Evolutionary conservation across 2,113 vertebrate genomes (phyloP), one percentile per base, ranked within the genome.

Genomic region (Puma concolor): DNA sequence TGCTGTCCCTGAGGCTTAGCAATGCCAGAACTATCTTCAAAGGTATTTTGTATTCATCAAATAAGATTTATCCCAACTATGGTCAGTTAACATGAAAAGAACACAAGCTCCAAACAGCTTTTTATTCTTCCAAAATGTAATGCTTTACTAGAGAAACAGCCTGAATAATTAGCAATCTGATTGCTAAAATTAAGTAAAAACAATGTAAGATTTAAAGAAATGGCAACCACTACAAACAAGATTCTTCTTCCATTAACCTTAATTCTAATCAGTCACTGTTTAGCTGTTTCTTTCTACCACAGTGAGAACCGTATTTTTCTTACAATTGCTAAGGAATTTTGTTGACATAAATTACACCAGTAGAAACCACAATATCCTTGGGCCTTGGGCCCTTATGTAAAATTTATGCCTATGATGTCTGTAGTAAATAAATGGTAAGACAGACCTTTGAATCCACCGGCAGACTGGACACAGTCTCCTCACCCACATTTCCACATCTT

Each of bases 161-260:
- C 57, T 31, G 81, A n/a, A 41, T n/a, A 83, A 71, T 57, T 80
- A 97, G 41, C 17, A 63, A 76, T 76, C 60, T 60, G 94, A 92
- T 5, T 71, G 44, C 44, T 71, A 96, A 93, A 57, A 80, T 84
- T 88, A 85, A 96, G 48, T 80, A 50, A 91, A 94, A 92, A 80
- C 64, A 94, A 41, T 74, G 29, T 48, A 79, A 94, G 38, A 71
- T 96, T 92, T 84, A 92, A 92, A 96, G n/a, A 85, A 80, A 67
- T 44, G 31, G 13, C 95, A 89, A 94, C 31, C 38, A 82, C 36
- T 67, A 63, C 81, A 10, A 94, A 64, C 48, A 94, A 50, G 11
- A 91, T 21, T 92, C 79, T 90, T 95, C 72, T 94, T 60, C 48
- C 36, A 85, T 57, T 95, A 63, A 96, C 72, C 33, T 80, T 89